A percentile compares a stretch with the other conserved stretches of the same genome.
Conservation (phyloP, 2,113 vertebrate species). For the Rhinolophus sinicus region DNA sequence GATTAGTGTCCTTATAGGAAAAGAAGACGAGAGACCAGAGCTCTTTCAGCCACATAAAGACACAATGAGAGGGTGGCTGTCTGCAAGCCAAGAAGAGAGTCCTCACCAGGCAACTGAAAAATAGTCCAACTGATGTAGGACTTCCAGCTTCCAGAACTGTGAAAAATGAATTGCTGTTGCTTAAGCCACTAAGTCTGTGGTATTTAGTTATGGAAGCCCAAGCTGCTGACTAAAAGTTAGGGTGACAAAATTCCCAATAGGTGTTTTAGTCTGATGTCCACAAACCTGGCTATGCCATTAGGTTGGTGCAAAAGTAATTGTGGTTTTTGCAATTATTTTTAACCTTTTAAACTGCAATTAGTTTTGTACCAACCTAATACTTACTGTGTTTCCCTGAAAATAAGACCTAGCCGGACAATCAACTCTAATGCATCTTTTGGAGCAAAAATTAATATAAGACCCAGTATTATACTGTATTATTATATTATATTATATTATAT, state of each 20-base stretch:
- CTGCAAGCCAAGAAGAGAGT: not conserved
- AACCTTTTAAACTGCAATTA: too few relatives aligned
- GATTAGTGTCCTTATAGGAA: not conserved
- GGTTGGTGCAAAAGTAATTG: too few relatives aligned
- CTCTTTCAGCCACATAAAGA: not conserved
- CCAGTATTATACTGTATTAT: too few relatives aligned
- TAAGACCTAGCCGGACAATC: too few relatives aligned
- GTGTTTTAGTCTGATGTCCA: not conserved
- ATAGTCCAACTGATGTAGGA: not conserved
- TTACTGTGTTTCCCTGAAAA: too few relatives aligned
- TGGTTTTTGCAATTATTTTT: too few relatives aligned
- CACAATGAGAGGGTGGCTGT: not conserved
- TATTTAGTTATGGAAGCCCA: not conserved
- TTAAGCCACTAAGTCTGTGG: not conserved
- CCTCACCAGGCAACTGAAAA: not conserved
- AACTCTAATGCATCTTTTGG: too few relatives aligned
- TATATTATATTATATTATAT: too few relatives aligned
- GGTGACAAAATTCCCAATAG: not conserved
- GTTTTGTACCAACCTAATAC: too few relatives aligned
- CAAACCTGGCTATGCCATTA: not conserved
- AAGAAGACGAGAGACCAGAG: not conserved
- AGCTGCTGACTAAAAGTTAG: not conserved
- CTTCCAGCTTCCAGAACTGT: not conserved
- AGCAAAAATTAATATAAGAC: too few relatives aligned
- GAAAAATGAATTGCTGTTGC: not conserved